Conservation (phyloP, 2,888 invertebrate genomes). For the Drosophila quasianomalipes region DNA sequence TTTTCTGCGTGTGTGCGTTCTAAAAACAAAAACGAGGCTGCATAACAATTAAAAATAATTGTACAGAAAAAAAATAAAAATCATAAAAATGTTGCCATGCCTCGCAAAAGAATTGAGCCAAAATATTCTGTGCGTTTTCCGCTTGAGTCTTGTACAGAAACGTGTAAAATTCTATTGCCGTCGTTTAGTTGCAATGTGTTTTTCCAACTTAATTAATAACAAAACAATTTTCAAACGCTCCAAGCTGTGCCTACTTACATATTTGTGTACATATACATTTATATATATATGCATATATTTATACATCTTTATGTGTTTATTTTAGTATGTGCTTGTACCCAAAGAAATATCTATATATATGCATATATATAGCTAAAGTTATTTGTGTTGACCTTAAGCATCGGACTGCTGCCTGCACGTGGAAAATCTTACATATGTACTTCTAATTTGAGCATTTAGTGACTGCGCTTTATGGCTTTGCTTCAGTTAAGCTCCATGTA, state of each 20-base stretch:
- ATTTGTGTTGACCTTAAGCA: conserved; percentile 61
- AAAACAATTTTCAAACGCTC: conserved; percentile 41
- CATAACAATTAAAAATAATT: conserved; percentile 67
- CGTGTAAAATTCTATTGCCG: conserved; percentile 42
- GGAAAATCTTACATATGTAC: conserved; percentile 40
- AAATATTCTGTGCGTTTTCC: conserved; percentile 36
- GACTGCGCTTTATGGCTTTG: conserved; percentile 30
- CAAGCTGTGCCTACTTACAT: conserved; percentile 45
- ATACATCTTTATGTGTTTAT: conserved; percentile 23
- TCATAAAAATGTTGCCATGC: conserved; percentile 52
- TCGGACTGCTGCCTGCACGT: conserved; percentile 44
- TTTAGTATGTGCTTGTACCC: conserved; percentile 47
- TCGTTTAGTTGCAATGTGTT: conserved; percentile 44
- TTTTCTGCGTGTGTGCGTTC: conserved; percentile 29
- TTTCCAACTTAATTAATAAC: conserved; percentile 52
- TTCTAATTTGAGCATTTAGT: conserved; percentile 19
- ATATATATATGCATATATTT: background rate
- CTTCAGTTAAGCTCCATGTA: conserved; percentile 15
- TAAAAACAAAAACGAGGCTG: conserved; percentile 61
- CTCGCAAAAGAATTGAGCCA: conserved; percentile 49
- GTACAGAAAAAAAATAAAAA: conserved; percentile 27
- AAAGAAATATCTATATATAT: conserved; percentile 26
- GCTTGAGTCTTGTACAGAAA: conserved; percentile 32
- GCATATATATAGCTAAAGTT: conserved; percentile 40
- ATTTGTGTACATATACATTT: conserved; percentile 23